Evolutionary conservation across 2,888 invertebrate genomes (phyloP).

Genomic region (Thymelicus lineola): DNA sequence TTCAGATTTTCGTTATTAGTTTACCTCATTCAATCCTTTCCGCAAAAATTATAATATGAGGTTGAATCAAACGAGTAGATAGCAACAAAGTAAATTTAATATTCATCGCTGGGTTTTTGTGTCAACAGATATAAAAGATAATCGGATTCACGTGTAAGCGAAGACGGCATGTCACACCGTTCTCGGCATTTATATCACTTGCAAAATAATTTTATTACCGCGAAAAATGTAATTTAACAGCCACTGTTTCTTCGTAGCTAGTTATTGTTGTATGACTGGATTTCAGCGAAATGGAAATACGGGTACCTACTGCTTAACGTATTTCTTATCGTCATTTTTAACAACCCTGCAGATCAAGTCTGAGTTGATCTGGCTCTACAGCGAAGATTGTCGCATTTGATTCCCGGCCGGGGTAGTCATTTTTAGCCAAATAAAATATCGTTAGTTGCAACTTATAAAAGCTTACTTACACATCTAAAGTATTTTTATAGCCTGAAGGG

Average conservation of each 20-base stretch:
- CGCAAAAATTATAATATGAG: constrained; percentile 58
- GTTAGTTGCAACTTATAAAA: no score
- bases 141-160: constrained; percentile 41
- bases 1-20: constrained; percentile 76
- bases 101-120: constrained; percentile 56
- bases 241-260: background rate
- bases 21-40: constrained; percentile 65
- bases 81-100: constrained; percentile 61
- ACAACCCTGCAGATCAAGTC: background rate
- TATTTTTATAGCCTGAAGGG: no score
- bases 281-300: background rate
- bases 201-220: constrained; percentile 8
- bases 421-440: no score
- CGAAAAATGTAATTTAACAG: constrained; percentile 11
- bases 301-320: background rate
- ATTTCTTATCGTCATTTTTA: background rate
- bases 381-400: no score
- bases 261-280: constrained; percentile 3
- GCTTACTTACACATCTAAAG: no score
- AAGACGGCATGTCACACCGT: constrained; percentile 23
- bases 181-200: constrained; percentile 5
- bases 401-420: no score
- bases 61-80: constrained; percentile 63
- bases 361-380: background rate
- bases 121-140: constrained; percentile 47